These are phyloP conservation scores for Limnothrissa miodon DNA, from an alignment of 2,113 vertebrate genomes.

Conservation along the genomic window DNA sequence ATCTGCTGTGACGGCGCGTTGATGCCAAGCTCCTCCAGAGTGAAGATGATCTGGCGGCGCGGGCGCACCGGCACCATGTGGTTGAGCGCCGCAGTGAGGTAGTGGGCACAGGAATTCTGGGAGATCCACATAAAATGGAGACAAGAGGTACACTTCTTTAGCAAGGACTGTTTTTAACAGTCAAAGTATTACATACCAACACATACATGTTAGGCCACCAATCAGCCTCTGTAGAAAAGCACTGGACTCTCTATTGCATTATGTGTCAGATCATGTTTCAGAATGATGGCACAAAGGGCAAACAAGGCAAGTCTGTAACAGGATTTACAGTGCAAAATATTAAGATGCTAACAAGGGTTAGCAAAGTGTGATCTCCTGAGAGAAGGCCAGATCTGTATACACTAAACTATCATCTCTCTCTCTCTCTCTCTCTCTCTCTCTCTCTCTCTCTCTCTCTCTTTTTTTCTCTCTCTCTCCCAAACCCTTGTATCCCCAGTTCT, in stretches of 20 bases:
- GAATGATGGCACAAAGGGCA: neutral
- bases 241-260: neutral
- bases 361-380: neutral
- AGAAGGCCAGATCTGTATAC: neutral
- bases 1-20: slow-evolving; percentile 83
- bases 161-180: neutral
- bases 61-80: slow-evolving; percentile 88
- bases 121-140: slow-evolving; percentile 59
- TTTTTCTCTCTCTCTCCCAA: neutral
- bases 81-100: slow-evolving; percentile 82
- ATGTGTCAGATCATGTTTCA: neutral
- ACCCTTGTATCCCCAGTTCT: neutral
- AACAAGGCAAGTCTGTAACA: neutral
- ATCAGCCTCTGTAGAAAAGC: neutral
- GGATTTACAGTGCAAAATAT: slow-evolving; percentile 8
- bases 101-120: slow-evolving; percentile 79
- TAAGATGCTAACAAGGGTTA: neutral
- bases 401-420: neutral
- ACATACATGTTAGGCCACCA: neutral
- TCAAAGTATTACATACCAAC: neutral
- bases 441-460: neutral
- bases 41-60: slow-evolving; percentile 92
- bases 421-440: neutral
- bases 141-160: neutral
- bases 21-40: slow-evolving; percentile 87